phyloP scores from a whole-genome alignment of 1,140 invertebrate species.

The Eulimnadia texana region DNA sequence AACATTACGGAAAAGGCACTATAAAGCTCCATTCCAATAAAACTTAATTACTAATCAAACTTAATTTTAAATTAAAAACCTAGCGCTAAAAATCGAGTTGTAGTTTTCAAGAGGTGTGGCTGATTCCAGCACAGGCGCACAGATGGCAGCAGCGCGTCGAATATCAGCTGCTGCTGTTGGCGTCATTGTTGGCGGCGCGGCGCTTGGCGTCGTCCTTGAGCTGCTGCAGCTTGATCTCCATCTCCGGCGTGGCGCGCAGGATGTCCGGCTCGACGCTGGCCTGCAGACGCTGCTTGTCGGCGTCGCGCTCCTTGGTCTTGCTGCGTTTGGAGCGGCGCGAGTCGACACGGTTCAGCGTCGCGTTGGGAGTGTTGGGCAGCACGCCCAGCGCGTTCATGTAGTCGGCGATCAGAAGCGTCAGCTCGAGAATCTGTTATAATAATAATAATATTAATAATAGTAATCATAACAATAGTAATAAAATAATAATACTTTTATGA shows the following conservation, averaged over 20 bases:
- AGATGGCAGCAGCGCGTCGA: neutral
- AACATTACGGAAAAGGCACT: no score
- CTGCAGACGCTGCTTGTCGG: neutral
- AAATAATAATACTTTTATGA: neutral
- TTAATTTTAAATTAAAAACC: neutral
- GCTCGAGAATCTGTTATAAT: slow-evolving; percentile 57
- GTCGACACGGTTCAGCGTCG: neutral
- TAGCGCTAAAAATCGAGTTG: neutral
- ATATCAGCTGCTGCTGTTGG: neutral
- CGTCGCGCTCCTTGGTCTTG: slow-evolving; percentile 7
- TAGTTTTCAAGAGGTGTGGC: neutral
- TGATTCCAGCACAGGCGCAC: neutral
- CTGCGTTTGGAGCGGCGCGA: slow-evolving; percentile 2
- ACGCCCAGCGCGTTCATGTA: slow-evolving; percentile 78
- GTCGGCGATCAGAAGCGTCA: slow-evolving; percentile 83
- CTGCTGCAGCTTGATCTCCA: slow-evolving; percentile 9
- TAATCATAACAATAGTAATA: neutral
- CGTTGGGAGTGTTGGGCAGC: slow-evolving; percentile 8
- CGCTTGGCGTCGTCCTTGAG: neutral
- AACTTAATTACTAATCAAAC: neutral
- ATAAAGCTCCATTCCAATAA: no score
- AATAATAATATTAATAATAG: neutral
- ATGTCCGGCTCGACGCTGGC: slow-evolving; percentile 6
- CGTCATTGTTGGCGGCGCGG: neutral
- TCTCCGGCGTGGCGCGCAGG: slow-evolving; percentile 6